Conservation (phyloP, 2,113 vertebrate genomes). For the Leuciscus idus region DNA sequence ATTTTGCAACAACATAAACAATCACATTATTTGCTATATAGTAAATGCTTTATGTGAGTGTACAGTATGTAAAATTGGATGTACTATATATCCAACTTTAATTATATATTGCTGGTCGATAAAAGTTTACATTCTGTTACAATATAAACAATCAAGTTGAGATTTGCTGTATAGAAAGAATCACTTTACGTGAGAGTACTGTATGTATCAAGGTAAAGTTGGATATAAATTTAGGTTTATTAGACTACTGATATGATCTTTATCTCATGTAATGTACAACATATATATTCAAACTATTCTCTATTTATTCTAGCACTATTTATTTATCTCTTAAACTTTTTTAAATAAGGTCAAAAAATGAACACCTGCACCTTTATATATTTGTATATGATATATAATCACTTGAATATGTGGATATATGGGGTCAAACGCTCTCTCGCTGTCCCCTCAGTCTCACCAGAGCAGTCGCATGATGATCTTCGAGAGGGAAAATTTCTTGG, state of each 20-base stretch:
- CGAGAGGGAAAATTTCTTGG: slow-evolving; percentile 82
- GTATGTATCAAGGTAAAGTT: neutral
- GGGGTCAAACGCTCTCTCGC: neutral
- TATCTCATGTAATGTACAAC: neutral
- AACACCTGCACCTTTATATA: neutral
- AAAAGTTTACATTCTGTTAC: too few species aligned
- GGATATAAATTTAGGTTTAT: neutral
- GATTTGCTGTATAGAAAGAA: neutral
- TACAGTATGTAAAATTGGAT: too few species aligned
- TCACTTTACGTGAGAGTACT: neutral
- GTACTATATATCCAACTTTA: too few species aligned
- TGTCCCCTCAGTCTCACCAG: slow-evolving; percentile 73
- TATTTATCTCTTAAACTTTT: neutral
- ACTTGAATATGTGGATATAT: neutral
- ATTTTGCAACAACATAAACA: too few species aligned
- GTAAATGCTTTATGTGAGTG: too few species aligned
- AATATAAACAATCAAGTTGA: neutral
- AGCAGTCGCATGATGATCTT: slow-evolving; percentile 81
- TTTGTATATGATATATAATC: neutral
- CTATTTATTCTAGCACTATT: neutral
- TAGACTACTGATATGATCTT: neutral
- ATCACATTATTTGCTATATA: too few species aligned
- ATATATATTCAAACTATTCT: neutral
- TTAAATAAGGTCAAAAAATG: neutral
- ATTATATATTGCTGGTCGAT: too few species aligned